Percentiles rank a stretch among this genome's conserved stretches.
Conservation (phyloP, 1,140 invertebrate species). For the Drosophila nigromelanica region DNA sequence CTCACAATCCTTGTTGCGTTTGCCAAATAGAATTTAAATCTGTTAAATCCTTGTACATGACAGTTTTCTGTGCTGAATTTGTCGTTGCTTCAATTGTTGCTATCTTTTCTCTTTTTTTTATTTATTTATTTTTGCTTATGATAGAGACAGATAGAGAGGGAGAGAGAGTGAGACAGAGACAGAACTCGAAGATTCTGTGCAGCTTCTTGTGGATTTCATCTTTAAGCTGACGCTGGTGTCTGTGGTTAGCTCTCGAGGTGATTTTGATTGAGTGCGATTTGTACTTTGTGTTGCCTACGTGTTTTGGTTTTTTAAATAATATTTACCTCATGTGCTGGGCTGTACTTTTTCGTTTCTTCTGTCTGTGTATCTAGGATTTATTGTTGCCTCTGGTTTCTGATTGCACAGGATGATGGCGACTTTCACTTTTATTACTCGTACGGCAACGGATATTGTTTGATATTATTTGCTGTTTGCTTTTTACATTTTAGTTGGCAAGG, state of each 20-base stretch:
- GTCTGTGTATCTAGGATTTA: constrained; percentile 54
- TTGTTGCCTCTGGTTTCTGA: constrained; percentile 56
- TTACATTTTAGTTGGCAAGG: constrained; percentile 48
- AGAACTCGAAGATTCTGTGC: neutral
- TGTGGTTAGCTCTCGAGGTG: constrained; percentile 58
- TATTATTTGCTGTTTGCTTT: constrained; percentile 65
- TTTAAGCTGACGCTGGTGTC: constrained; percentile 49
- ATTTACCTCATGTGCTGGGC: constrained; percentile 61
- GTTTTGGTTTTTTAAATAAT: constrained; percentile 79
- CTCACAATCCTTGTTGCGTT: constrained; percentile 16
- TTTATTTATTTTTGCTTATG: constrained; percentile 64
- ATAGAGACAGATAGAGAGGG: constrained; percentile 1
- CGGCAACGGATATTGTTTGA: constrained; percentile 65
- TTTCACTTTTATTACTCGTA: constrained; percentile 53
- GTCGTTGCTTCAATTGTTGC: constrained; percentile 42
- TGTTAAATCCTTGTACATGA: constrained; percentile 76
- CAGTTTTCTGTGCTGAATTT: constrained; percentile 66
- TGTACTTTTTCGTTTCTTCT: constrained; percentile 19
- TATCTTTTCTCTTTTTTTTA: constrained; percentile 13
- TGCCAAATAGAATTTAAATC: constrained; percentile 80
- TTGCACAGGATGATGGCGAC: constrained; percentile 46
- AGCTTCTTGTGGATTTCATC: constrained; percentile 48
- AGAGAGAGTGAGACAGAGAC: neutral
- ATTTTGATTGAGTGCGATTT: constrained; percentile 81
- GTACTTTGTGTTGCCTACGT: constrained; percentile 76